phyloP scores from a whole-genome alignment of 2,888 invertebrate species.

The Volucella bombylans region DNA sequence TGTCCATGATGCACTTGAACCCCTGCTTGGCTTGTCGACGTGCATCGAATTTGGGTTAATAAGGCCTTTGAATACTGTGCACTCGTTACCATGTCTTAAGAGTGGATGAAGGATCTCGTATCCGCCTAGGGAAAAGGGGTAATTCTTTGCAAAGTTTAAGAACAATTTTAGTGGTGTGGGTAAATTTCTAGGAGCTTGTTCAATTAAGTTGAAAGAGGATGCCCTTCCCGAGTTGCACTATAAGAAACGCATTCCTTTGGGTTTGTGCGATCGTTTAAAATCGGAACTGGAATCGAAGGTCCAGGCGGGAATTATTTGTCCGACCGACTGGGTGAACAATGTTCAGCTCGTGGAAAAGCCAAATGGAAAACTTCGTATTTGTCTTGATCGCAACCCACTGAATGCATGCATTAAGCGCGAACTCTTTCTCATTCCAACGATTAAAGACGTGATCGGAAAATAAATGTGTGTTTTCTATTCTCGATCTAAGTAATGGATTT shows the following conservation, averaged over 20 bases:
- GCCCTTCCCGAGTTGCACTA: slow-evolving; percentile 67
- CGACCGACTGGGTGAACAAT: slow-evolving; percentile 60
- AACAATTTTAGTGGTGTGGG: slow-evolving; percentile 1
- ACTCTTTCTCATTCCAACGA: no score
- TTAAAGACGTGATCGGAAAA: no score
- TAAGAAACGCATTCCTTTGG: slow-evolving; percentile 67
- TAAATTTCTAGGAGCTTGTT: slow-evolving; percentile 26
- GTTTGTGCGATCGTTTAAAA: slow-evolving; percentile 57
- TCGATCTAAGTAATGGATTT: no score
- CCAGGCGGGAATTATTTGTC: no score
- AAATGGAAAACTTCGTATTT: no score
- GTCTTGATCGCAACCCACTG: no score
- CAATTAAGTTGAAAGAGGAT: slow-evolving; percentile 61
- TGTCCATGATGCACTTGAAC: slow-evolving; percentile 25
- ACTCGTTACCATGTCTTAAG: neutral
- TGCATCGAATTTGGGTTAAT: slow-evolving; percentile 36
- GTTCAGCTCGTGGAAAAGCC: slow-evolving; percentile 46
- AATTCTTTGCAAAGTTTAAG: neutral
- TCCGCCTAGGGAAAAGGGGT: neutral
- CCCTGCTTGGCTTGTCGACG: slow-evolving; percentile 26
- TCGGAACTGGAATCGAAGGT: slow-evolving; percentile 58
- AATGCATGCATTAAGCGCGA: no score
- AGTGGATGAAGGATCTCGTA: no score
- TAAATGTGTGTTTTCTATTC: no score
- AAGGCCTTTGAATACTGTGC: slow-evolving; percentile 24